Evolutionary conservation across 2,888 invertebrate species (phyloP), one percentile per base, ranked within the genome.

Genomic region (Caenorhabditis sp.): DNA sequence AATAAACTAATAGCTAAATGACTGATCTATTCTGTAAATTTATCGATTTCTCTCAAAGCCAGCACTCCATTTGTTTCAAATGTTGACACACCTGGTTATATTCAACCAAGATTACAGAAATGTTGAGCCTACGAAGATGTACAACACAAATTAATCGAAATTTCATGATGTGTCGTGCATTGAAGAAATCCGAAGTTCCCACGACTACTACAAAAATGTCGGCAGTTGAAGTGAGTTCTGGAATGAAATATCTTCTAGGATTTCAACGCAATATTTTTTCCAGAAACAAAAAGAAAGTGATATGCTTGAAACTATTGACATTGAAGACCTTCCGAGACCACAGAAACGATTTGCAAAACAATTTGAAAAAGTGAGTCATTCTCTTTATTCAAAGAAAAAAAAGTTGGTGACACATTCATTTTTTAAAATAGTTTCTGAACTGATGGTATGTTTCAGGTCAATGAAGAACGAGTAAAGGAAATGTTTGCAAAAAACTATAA

Each of bases 401-500:
- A n/a, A n/a, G n/a, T 55, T 8, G 12, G 27, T 27, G 50, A 17
- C 8, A 50, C 4, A 50, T 14, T 50, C 4, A 59, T 59, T 36
- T n/a, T n/a, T n/a, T n/a, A n/a, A n/a, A n/a, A n/a, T n/a, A n/a
- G n/a, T n/a, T n/a, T n/a, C n/a, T n/a, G n/a, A n/a, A n/a, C n/a
- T n/a, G n/a, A n/a, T n/a, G 31, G 8, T 19, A 27, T n/a, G 27
- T 64, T 67, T 10, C 64, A 80, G 79, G 77, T 84, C n/a, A 86
- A 86, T 69, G 81, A 83, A 60, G 82, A 83, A 59, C 79, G 86
- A 1, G 78, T 86, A 12, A 83, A 85, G 69, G 84, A 86, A 57
- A 83, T 86, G 37, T 86, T 86, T 71, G 76, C 73, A 2, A 84
- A 82, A 61, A 85, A 84, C 73, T 83, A 84, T 72, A 84, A 86